Conservation (phyloP, 2,797 vertebrate species). For the Lepus oiostolus region DNA sequence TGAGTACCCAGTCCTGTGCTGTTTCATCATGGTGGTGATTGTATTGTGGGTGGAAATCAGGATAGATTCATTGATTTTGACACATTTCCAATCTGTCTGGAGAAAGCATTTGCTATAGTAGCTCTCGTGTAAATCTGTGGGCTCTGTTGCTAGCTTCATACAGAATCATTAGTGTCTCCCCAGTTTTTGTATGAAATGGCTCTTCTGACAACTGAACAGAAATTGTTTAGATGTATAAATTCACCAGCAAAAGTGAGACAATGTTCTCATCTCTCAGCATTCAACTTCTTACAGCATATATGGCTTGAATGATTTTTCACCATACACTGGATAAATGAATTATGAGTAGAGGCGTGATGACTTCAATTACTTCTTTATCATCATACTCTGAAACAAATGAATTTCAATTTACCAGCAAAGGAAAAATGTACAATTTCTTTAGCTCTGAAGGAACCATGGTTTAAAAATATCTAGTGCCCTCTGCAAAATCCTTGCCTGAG, state of each 20-base stretch:
- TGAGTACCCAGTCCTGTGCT: background rate
- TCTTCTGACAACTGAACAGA: background rate
- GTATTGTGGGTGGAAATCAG: background rate
- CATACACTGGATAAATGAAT: background rate
- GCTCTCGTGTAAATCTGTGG: background rate
- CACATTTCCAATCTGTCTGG: background rate
- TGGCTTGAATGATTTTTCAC: background rate
- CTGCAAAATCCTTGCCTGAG: background rate
- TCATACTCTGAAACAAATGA: constrained; percentile 25
- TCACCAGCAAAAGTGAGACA: background rate
- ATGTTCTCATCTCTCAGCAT: background rate
- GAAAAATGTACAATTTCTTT: constrained; percentile 45
- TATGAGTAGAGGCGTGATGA: background rate
- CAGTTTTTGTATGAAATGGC: background rate
- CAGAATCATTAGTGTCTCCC: background rate
- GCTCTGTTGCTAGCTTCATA: constrained; percentile 19
- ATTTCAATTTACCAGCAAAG: constrained; percentile 9
- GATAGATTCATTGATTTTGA: background rate
- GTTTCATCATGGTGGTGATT: background rate
- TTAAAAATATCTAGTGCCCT: constrained; percentile 48
- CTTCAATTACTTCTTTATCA: constrained; percentile 16
- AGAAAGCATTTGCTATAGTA: background rate
- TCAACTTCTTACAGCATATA: background rate
- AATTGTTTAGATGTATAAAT: background rate
- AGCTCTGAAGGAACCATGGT: background rate